Conservation (phyloP, 2,888 invertebrate species). For the Hipparchia semele region DNA sequence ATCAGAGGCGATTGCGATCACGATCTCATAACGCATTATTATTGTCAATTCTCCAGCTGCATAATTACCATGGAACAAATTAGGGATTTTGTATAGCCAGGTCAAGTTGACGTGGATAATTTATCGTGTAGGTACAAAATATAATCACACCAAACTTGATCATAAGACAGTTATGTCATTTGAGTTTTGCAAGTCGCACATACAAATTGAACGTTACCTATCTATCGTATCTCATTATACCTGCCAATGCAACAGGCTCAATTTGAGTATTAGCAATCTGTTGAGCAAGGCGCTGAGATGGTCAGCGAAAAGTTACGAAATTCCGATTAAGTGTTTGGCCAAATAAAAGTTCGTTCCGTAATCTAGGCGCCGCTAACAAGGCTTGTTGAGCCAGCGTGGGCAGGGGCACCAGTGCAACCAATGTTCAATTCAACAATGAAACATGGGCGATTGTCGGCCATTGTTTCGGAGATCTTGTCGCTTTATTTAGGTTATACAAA, state of each 20-base stretch:
- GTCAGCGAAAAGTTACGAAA: slow-evolving; percentile 61
- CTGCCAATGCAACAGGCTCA: slow-evolving; percentile 23
- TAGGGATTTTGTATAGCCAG: too few relatives aligned
- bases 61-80: too few relatives aligned
- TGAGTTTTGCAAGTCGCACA: background rate
- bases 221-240: slow-evolving; percentile 18
- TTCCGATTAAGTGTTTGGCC: slow-evolving; percentile 45
- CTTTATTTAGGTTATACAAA: slow-evolving; percentile 40
- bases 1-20: too few relatives aligned
- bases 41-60: too few relatives aligned
- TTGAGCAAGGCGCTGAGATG: slow-evolving; percentile 62
- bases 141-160: background rate
- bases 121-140: too few relatives aligned
- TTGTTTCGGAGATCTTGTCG: slow-evolving; percentile 40
- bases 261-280: slow-evolving; percentile 53
- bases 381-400: slow-evolving; percentile 43
- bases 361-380: slow-evolving; percentile 26
- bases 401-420: slow-evolving; percentile 50
- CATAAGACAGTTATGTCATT: background rate
- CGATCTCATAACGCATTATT: too few relatives aligned
- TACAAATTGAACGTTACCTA: background rate
- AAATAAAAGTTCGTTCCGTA: slow-evolving; percentile 48
- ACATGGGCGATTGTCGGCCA: slow-evolving; percentile 35
- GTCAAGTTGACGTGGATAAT: too few relatives aligned
- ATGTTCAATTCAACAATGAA: slow-evolving; percentile 42